A percentile compares a stretch with the other conserved stretches of the same genome.
These are phyloP conservation scores for Microtus montanus DNA, from an alignment of 2,113 vertebrate species.

Conservation along the genomic window DNA sequence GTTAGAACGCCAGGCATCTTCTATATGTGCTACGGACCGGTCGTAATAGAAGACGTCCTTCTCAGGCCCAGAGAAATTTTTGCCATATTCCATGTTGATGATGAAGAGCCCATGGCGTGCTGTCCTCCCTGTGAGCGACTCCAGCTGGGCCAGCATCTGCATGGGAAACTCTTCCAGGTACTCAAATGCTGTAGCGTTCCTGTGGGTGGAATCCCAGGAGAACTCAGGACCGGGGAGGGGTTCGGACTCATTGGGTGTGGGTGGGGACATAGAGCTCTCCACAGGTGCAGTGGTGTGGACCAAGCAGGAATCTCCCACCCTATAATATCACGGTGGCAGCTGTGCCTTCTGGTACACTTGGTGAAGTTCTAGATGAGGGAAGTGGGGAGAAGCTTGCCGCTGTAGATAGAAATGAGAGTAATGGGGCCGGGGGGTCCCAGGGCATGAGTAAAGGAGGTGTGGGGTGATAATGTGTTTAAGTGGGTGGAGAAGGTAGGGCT, in stretches of 20 bases:
- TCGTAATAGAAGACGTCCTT: slow-evolving; percentile 89
- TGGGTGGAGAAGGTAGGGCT: background rate
- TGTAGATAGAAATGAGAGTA: background rate
- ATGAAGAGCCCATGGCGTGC: slow-evolving; percentile 90
- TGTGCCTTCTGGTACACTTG: background rate
- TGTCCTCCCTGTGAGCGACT: slow-evolving; percentile 88
- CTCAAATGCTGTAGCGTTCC: slow-evolving; percentile 86
- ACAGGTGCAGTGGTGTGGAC: background rate
- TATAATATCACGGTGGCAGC: fast-evolving
- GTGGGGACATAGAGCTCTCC: background rate
- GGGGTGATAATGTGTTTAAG: fast-evolving
- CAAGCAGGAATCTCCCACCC: fast-evolving
- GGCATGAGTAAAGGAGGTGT: background rate
- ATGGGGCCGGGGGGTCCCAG: fast-evolving
- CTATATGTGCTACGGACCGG: slow-evolving; percentile 92
- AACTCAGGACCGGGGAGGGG: background rate
- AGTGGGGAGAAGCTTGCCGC: fast-evolving
- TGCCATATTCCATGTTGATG: slow-evolving; percentile 94
- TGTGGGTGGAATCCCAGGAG: slow-evolving; percentile 43
- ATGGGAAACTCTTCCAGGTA: slow-evolving; percentile 95
- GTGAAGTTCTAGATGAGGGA: background rate
- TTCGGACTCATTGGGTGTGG: no score
- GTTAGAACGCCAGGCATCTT: slow-evolving; percentile 95
- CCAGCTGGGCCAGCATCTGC: slow-evolving; percentile 91
- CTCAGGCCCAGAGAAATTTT: slow-evolving; percentile 89